Conservation (phyloP, 2,888 invertebrate genomes). For the Therioaphis trifolii region DNA sequence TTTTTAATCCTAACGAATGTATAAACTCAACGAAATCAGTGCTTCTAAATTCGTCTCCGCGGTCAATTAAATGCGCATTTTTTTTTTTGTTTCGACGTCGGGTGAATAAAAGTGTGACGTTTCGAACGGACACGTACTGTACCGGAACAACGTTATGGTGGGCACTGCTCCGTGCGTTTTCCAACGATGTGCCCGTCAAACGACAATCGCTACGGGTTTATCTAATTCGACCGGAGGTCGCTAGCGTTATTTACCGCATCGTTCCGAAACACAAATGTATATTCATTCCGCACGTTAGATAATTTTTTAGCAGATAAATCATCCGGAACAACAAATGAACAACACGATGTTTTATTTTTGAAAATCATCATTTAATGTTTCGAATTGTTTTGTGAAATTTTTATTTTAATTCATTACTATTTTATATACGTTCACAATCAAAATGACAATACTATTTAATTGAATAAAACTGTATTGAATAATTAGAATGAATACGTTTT, state of each 20-base stretch:
- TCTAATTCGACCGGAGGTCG: no score
- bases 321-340: not conserved
- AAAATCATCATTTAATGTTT: not conserved
- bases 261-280: not conserved
- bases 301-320: not conserved
- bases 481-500: not conserved
- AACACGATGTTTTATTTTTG: not conserved
- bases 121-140: no score
- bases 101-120: not conserved
- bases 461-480: constrained; percentile 1
- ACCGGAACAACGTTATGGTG: no score
- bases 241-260: not conserved
- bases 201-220: no score
- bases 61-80: constrained; percentile 25
- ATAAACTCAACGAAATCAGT: not conserved
- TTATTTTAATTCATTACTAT: not conserved
- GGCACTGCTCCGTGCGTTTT: no score
- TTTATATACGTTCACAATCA: constrained; percentile 52
- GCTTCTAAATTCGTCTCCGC: not conserved
- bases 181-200: no score
- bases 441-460: constrained; percentile 48
- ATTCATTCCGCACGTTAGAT: not conserved
- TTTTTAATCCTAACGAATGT: no score
- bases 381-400: no score
- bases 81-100: not conserved